Conservation (phyloP, 2,888 invertebrate species). For the Limenitis camilla region DNA sequence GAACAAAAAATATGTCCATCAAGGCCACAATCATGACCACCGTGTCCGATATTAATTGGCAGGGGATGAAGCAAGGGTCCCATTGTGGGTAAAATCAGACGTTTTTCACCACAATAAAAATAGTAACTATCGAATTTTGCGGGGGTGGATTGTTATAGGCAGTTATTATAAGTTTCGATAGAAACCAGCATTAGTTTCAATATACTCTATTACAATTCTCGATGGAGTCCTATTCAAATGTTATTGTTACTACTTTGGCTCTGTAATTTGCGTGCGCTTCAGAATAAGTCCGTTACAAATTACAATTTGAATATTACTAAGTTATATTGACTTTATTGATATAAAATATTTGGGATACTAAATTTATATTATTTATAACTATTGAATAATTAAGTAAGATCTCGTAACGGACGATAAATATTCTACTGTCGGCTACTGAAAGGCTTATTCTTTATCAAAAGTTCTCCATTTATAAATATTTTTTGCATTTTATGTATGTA, state of each 20-base stretch:
- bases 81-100: slow-evolving; percentile 50
- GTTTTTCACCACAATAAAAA: slow-evolving; percentile 63
- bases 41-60: slow-evolving; percentile 70
- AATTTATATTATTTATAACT: too few species aligned
- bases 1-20: slow-evolving; percentile 53
- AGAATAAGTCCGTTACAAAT: slow-evolving; percentile 12
- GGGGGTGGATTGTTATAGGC: slow-evolving; percentile 48
- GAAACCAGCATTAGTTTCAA: slow-evolving; percentile 18
- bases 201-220: slow-evolving; percentile 19
- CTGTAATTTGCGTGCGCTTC: slow-evolving; percentile 13
- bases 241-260: slow-evolving; percentile 20
- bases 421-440: too few species aligned
- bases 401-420: too few species aligned
- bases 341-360: too few species aligned
- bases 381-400: too few species aligned
- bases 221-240: slow-evolving; percentile 23
- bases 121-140: slow-evolving; percentile 55
- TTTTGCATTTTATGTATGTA: too few species aligned
- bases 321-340: neutral
- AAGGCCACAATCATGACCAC: slow-evolving; percentile 64
- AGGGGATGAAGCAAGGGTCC: slow-evolving; percentile 51
- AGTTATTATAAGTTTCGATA: slow-evolving; percentile 18
- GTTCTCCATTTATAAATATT: too few species aligned
- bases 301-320: slow-evolving; percentile 1
- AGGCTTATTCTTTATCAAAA: too few species aligned